Base-by-base conservation (phyloP, 2,797 vertebrate genomes). In the Alectoris magna region DNA sequence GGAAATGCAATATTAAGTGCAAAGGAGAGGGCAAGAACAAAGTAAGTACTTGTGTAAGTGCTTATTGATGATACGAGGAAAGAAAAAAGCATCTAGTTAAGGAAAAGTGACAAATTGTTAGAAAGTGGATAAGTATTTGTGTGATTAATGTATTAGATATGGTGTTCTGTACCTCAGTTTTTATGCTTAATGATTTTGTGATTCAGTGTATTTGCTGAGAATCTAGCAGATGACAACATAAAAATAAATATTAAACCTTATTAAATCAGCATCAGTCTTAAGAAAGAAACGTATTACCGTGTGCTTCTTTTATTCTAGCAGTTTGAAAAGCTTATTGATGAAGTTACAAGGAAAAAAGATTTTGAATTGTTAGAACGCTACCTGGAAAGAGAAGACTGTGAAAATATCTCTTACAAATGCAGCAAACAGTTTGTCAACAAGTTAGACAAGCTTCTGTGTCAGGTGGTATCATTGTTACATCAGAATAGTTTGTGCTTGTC, bases 341-440 rank as follows among this genome's bases (percentile, higher is more conserved):
- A 98, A 87, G 98, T 97, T 53, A 94, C 98, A 87, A 98, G 97
- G 95, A 98, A 94, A 91, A 97, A 97, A 55, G 91, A 98, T 88
- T 97, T 98, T 81, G 97, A 95, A 41, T 84, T 94, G 43, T 95
- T 99, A 91, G 97, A 98, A 91, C 60, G 75, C 18, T 98, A 98
- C 95, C 89, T 99, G 91, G 97, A 98, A 96, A 97, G 83, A 43
- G 97, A 98, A 75, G 78, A 85, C 62, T 72, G 60, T 95, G 97
- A 98, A 83, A 94, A 90, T 22, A 60, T 91, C 51, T 92, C 88
- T 64, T 94, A 98, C 79, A 99, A 98, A 96, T 99, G 98, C 94
- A 99, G 98, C 88, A 98, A 98, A 84, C 98, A 98, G 58, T 98
- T 99, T 95, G 91, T 99, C 49, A 97, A 90, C 88, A 99, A 99